phyloP scores from a whole-genome alignment of 2,113 vertebrate species.

The Colius striatus region DNA sequence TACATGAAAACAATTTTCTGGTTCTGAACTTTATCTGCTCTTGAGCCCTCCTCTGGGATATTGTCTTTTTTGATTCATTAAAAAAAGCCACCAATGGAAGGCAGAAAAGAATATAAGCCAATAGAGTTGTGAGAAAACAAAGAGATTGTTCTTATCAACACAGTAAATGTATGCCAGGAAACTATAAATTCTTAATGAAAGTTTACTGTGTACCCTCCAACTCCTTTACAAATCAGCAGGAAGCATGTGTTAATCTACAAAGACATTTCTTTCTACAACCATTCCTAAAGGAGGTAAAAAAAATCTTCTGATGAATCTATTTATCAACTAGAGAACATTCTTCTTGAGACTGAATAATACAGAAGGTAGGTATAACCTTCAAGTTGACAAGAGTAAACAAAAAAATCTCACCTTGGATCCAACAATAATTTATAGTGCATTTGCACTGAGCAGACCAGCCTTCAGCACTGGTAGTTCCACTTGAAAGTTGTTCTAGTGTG shows the following conservation, averaged over 20 bases:
- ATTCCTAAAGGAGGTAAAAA: background rate
- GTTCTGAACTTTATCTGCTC: constrained; percentile 48
- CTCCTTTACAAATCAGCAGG: constrained; percentile 43
- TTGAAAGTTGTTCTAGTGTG: background rate
- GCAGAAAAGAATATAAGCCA: constrained; percentile 1
- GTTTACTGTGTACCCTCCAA: constrained; percentile 28
- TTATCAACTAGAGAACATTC: background rate
- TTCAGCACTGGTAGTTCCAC: background rate
- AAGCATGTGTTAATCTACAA: constrained; percentile 6
- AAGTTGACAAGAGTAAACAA: background rate
- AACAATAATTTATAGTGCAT: background rate
- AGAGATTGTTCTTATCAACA: constrained; percentile 53
- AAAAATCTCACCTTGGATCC: background rate
- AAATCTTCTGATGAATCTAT: background rate
- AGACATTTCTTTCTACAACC: background rate
- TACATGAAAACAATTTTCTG: constrained; percentile 48
- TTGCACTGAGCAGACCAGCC: background rate
- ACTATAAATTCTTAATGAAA: constrained; percentile 62
- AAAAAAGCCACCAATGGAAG: background rate
- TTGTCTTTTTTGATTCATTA: constrained; percentile 9
- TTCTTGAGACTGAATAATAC: background rate
- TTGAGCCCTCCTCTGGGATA: background rate
- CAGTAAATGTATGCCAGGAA: background rate
- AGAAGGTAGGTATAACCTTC: background rate
- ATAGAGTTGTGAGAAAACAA: background rate